These are phyloP conservation scores for Pegea sp. DNA, from an alignment of 23 tunicate species.

Conservation along the genomic window DNA sequence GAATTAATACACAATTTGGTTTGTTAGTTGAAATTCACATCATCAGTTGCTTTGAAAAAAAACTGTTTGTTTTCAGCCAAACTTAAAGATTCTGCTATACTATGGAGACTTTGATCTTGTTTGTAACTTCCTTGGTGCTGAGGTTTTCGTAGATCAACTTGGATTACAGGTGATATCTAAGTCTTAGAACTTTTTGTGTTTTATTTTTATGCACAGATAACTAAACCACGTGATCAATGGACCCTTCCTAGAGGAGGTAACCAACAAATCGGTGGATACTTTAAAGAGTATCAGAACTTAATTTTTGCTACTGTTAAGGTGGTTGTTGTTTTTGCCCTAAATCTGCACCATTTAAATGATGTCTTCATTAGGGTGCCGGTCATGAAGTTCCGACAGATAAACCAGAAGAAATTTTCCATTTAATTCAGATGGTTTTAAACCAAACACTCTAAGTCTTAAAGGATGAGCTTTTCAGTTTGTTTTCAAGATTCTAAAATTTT, in stretches of 20 bases:
- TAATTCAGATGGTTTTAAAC: too few species aligned
- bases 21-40: too few species aligned
- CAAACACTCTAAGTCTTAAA: too few species aligned
- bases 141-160: constrained; percentile 43
- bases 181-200: background rate
- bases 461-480: too few species aligned
- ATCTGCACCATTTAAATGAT: too few species aligned
- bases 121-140: constrained; percentile 68
- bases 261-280: constrained; percentile 42
- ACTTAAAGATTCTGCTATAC: constrained; percentile 28
- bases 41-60: too few species aligned
- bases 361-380: constrained; percentile 93
- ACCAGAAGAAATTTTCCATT: constrained; percentile 20
- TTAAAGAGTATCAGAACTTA: constrained; percentile 23
- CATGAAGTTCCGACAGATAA: constrained; percentile 76
- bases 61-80: too few species aligned
- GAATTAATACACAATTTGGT: too few species aligned
- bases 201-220: constrained; percentile 6
- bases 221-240: constrained; percentile 28
- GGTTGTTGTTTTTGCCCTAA: background rate
- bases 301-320: constrained; percentile 41
- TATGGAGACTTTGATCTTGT: constrained; percentile 79
- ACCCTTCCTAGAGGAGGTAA: constrained; percentile 3
- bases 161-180: constrained; percentile 17
- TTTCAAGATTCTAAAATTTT: too few species aligned